A percentile compares a stretch with the other conserved stretches of the same genome.
These are phyloP conservation scores for Hyperoplus lanceolatus DNA, from an alignment of 2,797 vertebrate genomes.

Conservation along the genomic window DNA sequence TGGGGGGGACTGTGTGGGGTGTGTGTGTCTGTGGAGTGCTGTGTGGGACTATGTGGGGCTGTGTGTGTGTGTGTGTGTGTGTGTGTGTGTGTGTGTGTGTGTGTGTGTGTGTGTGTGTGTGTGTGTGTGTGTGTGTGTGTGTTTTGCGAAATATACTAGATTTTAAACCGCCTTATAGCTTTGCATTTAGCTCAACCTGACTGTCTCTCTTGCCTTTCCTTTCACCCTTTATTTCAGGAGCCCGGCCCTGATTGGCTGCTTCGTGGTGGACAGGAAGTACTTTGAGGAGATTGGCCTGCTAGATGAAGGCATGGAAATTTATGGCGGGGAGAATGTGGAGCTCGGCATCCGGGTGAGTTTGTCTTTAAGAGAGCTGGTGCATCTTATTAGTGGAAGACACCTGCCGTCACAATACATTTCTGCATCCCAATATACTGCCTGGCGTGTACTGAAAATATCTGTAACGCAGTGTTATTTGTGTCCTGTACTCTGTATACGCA, in stretches of 20 bases:
- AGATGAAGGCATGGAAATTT: conserved; percentile 98
- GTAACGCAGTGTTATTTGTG: not conserved
- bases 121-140: not conserved
- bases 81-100: not conserved
- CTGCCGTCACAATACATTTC: not conserved
- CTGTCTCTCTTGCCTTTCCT: not conserved
- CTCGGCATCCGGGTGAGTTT: conserved; percentile 94
- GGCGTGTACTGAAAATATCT: not conserved
- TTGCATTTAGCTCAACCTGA: not conserved
- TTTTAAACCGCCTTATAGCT: conserved; percentile 22
- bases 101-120: not conserved
- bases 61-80: conserved; percentile 1
- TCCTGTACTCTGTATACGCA: not conserved
- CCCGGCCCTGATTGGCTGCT: conserved; percentile 97
- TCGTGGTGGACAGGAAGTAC: conserved; percentile 95
- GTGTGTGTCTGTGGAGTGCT: conserved; percentile 6
- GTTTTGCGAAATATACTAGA: conserved; percentile 4
- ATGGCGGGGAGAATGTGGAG: conserved; percentile 97
- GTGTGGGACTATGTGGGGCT: not conserved
- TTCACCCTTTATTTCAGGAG: conserved; percentile 83
- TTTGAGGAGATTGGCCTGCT: conserved; percentile 96
- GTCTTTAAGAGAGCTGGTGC: not conserved
- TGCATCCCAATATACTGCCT: not conserved
- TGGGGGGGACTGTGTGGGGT: not conserved
- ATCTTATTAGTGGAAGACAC: not conserved